Base-by-base conservation (phyloP, 2,888 invertebrate genomes). In the Trichopria drosophilae region DNA sequence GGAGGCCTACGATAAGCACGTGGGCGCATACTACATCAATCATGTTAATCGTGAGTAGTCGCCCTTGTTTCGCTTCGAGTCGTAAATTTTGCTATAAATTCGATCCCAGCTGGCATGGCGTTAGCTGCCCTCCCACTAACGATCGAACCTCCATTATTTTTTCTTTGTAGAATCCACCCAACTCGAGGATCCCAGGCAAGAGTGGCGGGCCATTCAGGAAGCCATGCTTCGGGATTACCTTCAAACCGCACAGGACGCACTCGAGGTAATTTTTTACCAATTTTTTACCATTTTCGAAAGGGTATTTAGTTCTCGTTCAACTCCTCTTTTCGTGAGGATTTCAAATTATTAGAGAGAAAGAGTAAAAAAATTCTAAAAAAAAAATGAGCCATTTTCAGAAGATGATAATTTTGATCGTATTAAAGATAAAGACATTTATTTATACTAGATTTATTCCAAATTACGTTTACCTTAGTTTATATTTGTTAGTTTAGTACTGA, bases 181-280 rank as follows among this genome's bases (percentile, higher is more conserved):
- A 79, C 79, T 96, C 59, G 96, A 97, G 80, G 96, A 97, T 79
- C 97, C 97, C 58, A 83, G 96, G 69, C 84, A 92, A 79, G 94
- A 95, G 86, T 97, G 96, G 96, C 85, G 94, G 71, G 88, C 87
- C 68, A 88, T 94, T 67, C 97, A 97, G 79, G 95, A 97, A 80
- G 89, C 88, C 61, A 97, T 97, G 97, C 83, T 97, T 75, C 86
- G 93, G 76, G 95, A 96, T 73, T 97, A 97, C 81, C 85, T 97
- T 72, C 88, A 89, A 67, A 93, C 93, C 58, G 96, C 97, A 59
- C 92, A 95, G 81, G 93, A 94, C 79, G 93, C 93, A 73, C 81
- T 97, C 75, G 92, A 93, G 84, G 93, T 92, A 72, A 81, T 81
- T 68, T 7, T 41, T 3, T 31, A n/a, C n/a, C n/a, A n/a, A n/a